A percentile compares a stretch with the other conserved stretches of the same genome.
phyloP scores from a whole-genome alignment of 2,113 vertebrate species.

The Arizona elegans region DNA sequence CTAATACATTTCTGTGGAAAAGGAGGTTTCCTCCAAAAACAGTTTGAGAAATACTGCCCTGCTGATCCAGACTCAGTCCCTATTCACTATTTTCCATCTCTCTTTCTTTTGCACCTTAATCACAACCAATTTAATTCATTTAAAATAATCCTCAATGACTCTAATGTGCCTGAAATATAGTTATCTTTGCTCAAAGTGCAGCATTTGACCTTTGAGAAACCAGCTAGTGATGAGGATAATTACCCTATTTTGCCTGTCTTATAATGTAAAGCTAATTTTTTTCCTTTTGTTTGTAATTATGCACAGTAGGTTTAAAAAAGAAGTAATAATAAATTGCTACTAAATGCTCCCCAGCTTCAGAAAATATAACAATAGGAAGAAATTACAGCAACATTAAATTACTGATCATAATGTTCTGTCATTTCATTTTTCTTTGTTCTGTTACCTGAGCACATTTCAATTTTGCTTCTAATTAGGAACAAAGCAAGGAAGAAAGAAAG shows the following conservation, averaged over 20 bases:
- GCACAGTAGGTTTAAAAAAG: slow-evolving; percentile 13
- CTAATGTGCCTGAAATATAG: slow-evolving; percentile 14
- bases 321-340: slow-evolving; percentile 14
- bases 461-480: neutral
- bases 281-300: slow-evolving; percentile 20
- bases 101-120: neutral
- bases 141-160: neutral
- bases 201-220: slow-evolving; percentile 42
- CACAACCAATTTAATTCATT: neutral
- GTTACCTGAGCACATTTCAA: neutral
- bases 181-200: slow-evolving; percentile 23
- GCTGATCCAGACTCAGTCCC: slow-evolving; percentile 11
- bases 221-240: slow-evolving; percentile 18
- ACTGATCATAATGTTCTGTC: slow-evolving; percentile 18
- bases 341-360: slow-evolving; percentile 33
- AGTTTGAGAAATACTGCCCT: neutral
- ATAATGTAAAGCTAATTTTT: neutral
- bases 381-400: slow-evolving; percentile 18
- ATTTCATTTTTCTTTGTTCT: slow-evolving; percentile 12
- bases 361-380: slow-evolving; percentile 31
- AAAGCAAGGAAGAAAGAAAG: neutral
- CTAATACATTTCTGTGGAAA: neutral
- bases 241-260: slow-evolving; percentile 24
- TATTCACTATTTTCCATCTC: neutral
- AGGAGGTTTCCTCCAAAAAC: neutral